A percentile compares a stretch with the other conserved stretches of the same genome.
Conservation (phyloP, 2,888 invertebrate genomes). For the Sylvicola cinctus region DNA sequence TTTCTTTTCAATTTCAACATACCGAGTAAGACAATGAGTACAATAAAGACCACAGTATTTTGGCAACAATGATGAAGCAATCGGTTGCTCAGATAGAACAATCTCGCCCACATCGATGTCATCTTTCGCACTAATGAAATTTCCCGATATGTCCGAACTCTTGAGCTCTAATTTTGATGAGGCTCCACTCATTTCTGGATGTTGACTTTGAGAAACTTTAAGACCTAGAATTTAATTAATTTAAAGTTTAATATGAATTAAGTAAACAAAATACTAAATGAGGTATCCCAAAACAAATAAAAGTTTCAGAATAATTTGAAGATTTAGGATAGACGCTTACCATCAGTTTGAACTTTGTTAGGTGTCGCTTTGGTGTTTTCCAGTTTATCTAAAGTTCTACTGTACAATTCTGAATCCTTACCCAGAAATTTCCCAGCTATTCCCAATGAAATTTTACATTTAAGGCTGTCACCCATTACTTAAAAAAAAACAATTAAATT, state of each 20-base stretch:
- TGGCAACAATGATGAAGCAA: conserved; percentile 49
- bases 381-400: conserved; percentile 8
- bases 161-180: conserved; percentile 37
- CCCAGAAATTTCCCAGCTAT: conserved; percentile 37
- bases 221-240: conserved; percentile 12
- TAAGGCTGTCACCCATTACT: conserved; percentile 34
- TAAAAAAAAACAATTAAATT: conserved; percentile 15
- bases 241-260: conserved; percentile 1
- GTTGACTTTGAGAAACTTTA: conserved; percentile 29
- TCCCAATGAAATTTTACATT: conserved; percentile 42
- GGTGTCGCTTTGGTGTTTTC: background rate
- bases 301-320: background rate
- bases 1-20: conserved; percentile 4
- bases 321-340: conserved; percentile 6
- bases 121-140: conserved; percentile 42
- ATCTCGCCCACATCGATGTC: conserved; percentile 42
- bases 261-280: conserved; percentile 1
- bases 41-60: conserved; percentile 61
- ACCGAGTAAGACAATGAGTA: conserved; percentile 60
- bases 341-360: conserved; percentile 11
- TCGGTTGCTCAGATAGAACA: conserved; percentile 47
- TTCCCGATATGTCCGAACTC: conserved; percentile 39
- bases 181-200: conserved; percentile 31
- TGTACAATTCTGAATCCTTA: conserved; percentile 24
- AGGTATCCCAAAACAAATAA: background rate